Percentiles rank a stretch among this genome's conserved stretches.
Evolutionary conservation across 2,797 vertebrate genomes (phyloP).

Genomic region (Manis javanica): DNA sequence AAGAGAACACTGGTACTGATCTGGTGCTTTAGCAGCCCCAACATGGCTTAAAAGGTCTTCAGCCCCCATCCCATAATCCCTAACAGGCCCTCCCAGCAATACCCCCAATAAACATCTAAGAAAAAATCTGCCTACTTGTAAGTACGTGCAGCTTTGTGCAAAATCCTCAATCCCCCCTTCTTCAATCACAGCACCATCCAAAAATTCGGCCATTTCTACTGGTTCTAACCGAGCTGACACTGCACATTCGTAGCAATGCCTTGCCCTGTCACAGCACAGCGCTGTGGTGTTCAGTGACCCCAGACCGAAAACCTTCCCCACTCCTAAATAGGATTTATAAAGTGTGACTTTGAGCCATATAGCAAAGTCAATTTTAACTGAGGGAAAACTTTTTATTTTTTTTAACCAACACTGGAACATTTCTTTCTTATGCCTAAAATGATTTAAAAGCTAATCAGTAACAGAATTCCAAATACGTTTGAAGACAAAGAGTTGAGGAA

Average conservation of each 20-base stretch:
- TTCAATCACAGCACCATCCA: background rate
- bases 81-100: background rate
- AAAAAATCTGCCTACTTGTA: background rate
- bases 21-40: background rate
- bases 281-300: background rate
- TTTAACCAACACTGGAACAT: conserved; percentile 34
- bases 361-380: conserved; percentile 46
- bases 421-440: background rate
- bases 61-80: background rate
- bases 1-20: background rate
- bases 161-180: background rate
- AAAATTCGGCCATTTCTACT: background rate
- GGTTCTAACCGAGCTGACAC: background rate
- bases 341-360: conserved; percentile 2
- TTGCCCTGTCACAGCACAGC: background rate
- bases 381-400: conserved; percentile 46
- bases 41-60: background rate
- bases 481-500: conserved; percentile 11
- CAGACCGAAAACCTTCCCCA: background rate
- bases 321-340: conserved; percentile 38
- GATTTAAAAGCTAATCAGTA: conserved; percentile 52
- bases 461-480: conserved; percentile 51
- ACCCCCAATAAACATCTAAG: background rate
- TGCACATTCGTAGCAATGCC: background rate
- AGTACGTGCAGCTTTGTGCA: background rate